Conservation (phyloP, 2,113 vertebrate species). For the Thamnaconus septentrionalis region DNA sequence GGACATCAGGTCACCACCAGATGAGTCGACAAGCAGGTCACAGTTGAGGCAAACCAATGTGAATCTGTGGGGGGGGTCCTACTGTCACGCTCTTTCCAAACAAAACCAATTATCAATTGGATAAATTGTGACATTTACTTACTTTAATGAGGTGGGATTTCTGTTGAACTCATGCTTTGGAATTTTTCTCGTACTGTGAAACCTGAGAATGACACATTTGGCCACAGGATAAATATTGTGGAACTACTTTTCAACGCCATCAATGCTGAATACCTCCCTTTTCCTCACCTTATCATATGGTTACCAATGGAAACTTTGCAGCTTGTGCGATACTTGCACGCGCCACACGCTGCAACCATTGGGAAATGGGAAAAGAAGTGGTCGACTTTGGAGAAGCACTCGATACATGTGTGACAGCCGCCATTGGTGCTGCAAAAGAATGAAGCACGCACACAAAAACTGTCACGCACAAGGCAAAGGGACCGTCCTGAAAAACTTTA, state of each 20-base stretch:
- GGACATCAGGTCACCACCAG: constrained; percentile 87
- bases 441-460: neutral
- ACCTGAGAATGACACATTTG: constrained; percentile 70
- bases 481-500: too few species aligned
- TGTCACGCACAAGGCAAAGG: neutral
- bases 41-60: constrained; percentile 92
- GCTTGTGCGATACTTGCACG: constrained; percentile 92
- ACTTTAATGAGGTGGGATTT: constrained; percentile 44
- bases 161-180: constrained; percentile 75
- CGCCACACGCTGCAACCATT: constrained; percentile 83
- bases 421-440: constrained; percentile 65
- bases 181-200: constrained; percentile 87
- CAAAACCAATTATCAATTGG: neutral
- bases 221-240: neutral
- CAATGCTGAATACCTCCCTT: neutral
- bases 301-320: constrained; percentile 91
- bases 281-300: constrained; percentile 89
- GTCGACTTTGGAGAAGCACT: constrained; percentile 84
- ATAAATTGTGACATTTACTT: constrained; percentile 6
- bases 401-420: constrained; percentile 86
- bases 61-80: constrained; percentile 61
- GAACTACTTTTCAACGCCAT: neutral
- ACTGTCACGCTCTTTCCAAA: neutral
- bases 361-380: constrained; percentile 91
- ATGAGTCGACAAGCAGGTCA: constrained; percentile 84